Evolutionary conservation across 2,797 vertebrate species (phyloP), one percentile per base, ranked within the genome.

Genomic region (Argyrosomus regius): DNA sequence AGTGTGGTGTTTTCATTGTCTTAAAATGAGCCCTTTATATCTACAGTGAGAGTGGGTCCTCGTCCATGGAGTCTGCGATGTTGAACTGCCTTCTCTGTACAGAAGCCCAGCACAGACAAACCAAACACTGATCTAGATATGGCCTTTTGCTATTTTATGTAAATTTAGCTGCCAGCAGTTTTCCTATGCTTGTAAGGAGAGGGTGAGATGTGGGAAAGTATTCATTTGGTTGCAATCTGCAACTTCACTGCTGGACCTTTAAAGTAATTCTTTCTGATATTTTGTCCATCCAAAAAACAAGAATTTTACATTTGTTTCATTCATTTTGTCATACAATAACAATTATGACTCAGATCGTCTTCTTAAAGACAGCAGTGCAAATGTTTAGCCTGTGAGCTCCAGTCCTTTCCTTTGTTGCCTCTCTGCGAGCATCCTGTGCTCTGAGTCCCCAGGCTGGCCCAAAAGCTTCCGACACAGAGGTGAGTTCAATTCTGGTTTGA

Each of bases 401-500:
- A 69, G 69, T 73, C 59, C 5, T 60, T 56, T 24, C 48, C 35
- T 14, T 28, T 7, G 22, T 45, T 48, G 24, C 46, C 6, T 49
- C 53, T 53, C 41, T 35, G 16, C 24, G 8, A 72, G 39, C 35
- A 48, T 53, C 57, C 60, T 57, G 18, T 11, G 3, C 67, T 64
- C 58, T 35, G 26, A 56, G 69, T 71, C 63, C 63, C 54, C 28
- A 50, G 6, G 14, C 16, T 22, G 14, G 10, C 2, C 43, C 11
- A 10, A 72, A 31, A 70, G 69, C 26, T n/a, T 79, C 45, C 14
- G 13, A 8, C 58, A 50, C 57, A 11, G 62, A 70, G 65, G 63
- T 6, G 1, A 72, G 50, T 53, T 58, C 43, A 86, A 61, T 59
- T 79, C 76, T 75, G 70, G 26, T 72, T 71, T 46, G 28, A 78